Evolutionary conservation across 2,797 vertebrate species (phyloP).

Genomic region (Cuniculus paca): DNA sequence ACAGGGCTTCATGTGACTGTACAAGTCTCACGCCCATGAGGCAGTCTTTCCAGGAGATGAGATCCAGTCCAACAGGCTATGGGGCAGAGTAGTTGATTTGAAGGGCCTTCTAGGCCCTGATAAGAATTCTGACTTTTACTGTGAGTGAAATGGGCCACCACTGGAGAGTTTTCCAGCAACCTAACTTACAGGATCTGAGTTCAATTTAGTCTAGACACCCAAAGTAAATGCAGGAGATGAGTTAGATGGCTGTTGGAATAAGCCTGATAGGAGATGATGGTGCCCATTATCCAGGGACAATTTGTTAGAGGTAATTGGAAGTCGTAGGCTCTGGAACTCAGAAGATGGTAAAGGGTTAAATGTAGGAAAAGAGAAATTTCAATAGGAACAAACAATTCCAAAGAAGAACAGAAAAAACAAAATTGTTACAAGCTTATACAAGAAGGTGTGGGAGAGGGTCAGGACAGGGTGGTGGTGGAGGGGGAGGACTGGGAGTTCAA

Average conservation of each 20-base stretch:
- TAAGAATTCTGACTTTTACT: neutral
- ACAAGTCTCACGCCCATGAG: neutral
- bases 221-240: neutral
- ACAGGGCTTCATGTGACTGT: neutral
- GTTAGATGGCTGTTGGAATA: neutral
- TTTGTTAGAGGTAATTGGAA: neutral
- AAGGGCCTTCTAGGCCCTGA: neutral
- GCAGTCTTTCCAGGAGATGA: neutral
- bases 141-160: neutral
- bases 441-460: neutral
- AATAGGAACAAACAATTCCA: neutral
- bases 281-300: neutral
- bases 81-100: neutral
- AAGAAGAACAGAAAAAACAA: constrained; percentile 28
- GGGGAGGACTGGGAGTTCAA: neutral
- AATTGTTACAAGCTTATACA: neutral
- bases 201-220: neutral
- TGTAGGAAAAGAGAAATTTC: neutral
- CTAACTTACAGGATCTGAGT: neutral
- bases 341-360: neutral
- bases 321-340: neutral
- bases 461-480: rapidly evolving
- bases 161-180: neutral
- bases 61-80: neutral
- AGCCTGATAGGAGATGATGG: neutral